Base-by-base conservation (phyloP, 2,797 vertebrate species). In the Spheniscus humboldti region DNA sequence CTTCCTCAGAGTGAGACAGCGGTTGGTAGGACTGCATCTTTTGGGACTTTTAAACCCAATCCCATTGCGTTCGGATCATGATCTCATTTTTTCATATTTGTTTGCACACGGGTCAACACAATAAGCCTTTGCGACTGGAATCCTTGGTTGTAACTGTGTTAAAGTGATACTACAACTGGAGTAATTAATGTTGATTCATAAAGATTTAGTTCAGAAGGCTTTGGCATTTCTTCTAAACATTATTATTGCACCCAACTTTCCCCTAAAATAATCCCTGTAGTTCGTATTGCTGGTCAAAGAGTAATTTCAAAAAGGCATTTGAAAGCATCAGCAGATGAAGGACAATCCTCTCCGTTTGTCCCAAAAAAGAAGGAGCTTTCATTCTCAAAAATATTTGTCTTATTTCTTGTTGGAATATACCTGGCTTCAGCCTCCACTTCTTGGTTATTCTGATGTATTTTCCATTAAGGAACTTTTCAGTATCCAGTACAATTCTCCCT, bases 21-120 rank as follows among this genome's bases (percentile, higher is more conserved):
- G 5, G 9, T 30, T 52, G 18, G 35, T 33, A 55, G 2, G 6
- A 41, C 45, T 50, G 10, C 25, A 41, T 4, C 12, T 76, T 37
- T 59, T 17, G 14, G 37, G 35, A 23, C 12, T 72, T 68, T 35
- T 23, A 53, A 72, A 39, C 9, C 12, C 24, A n/a, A 12, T 13
- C 20, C 37, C 1, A 0, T 5, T 28, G 12, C 0, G 4, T 47
- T 73, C 18, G n/a, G 31, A 28, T 33, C 13, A 27, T 3, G 22
- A 7, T 24, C 11, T 22, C 27, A n/a, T 9, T 25, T 88, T 75
- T 83, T 78, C 2, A 2, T 25, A 7, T 31, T 10, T 57, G 2
- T 45, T 71, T 63, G n/a, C 53, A 43, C 8, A 10, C 10, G 27
- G 12, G 6, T 31, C 80, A 45, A 12, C 25, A 39, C 7, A 57